Evolutionary conservation across 2,113 vertebrate genomes (phyloP).

Genomic region (Trinectes maculatus): DNA sequence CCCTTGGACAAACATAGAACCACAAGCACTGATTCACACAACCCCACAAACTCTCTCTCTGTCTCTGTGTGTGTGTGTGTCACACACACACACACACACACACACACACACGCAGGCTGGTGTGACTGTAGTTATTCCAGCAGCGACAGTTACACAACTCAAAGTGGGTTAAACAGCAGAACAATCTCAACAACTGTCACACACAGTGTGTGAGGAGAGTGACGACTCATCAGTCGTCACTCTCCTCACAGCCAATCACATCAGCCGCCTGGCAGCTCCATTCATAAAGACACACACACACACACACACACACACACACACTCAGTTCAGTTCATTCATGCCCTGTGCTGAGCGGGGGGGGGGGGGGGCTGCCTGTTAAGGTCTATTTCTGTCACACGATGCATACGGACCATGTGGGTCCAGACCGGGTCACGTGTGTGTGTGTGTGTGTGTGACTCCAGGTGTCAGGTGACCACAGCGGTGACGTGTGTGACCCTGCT

Average conservation of each 20-base stretch:
- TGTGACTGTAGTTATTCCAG: constrained; percentile 37
- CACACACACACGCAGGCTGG: constrained; percentile 21
- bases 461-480: too few species aligned
- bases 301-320: constrained; percentile 9
- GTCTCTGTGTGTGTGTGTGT: background rate
- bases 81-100: background rate
- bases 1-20: constrained; percentile 70
- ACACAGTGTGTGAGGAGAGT: too few species aligned
- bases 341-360: constrained; percentile 29
- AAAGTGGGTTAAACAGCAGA: constrained; percentile 54
- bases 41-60: constrained; percentile 16
- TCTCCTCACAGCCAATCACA: constrained; percentile 69
- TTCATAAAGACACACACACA: constrained; percentile 79
- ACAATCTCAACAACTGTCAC: constrained; percentile 49
- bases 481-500: too few species aligned
- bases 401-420: too few species aligned
- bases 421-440: too few species aligned
- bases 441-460: too few species aligned
- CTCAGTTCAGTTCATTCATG: constrained; percentile 67
- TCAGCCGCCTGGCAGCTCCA: constrained; percentile 61
- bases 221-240: constrained; percentile 36
- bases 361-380: too few species aligned
- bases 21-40: constrained; percentile 64
- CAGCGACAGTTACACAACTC: constrained; percentile 33
- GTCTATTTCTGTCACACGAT: too few species aligned